Conservation (phyloP, 2,888 invertebrate genomes). For the Brachyopa scutellaris region DNA sequence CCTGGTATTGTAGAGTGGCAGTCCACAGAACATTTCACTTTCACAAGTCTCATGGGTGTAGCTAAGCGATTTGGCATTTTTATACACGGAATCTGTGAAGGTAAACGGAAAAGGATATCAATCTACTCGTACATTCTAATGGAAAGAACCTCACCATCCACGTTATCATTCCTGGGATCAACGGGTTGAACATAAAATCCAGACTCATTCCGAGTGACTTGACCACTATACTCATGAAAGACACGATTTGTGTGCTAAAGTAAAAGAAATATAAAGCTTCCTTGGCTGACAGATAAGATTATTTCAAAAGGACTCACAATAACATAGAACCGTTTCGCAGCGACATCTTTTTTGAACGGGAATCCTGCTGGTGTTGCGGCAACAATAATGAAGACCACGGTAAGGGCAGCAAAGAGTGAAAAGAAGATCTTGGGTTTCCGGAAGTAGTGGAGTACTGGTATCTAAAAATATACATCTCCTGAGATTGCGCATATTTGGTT, state of each 20-base stretch:
- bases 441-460: constrained; percentile 79
- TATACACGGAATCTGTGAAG: constrained; percentile 74
- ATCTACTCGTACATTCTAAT: no score
- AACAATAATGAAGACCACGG: constrained; percentile 77
- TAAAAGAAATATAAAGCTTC: background rate
- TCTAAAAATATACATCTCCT: constrained; percentile 72
- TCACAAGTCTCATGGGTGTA: constrained; percentile 75
- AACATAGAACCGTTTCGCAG: constrained; percentile 83
- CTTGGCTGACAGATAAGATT: background rate
- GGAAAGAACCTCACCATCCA: constrained; percentile 62
- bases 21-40: constrained; percentile 76
- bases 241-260: constrained; percentile 78
- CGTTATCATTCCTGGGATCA: constrained; percentile 76
- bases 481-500: no score
- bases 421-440: constrained; percentile 77
- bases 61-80: constrained; percentile 74
- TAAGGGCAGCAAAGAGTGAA: constrained; percentile 75
- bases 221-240: constrained; percentile 74
- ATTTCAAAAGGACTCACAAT: constrained; percentile 80
- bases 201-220: constrained; percentile 79
- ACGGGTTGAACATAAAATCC: constrained; percentile 82
- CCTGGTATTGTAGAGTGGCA: constrained; percentile 77
- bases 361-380: constrained; percentile 83
- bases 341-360: constrained; percentile 83
- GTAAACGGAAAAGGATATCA: background rate